Evolutionary conservation across 2,888 invertebrate genomes (phyloP).

Genomic region (Smittia aterrima): DNA sequence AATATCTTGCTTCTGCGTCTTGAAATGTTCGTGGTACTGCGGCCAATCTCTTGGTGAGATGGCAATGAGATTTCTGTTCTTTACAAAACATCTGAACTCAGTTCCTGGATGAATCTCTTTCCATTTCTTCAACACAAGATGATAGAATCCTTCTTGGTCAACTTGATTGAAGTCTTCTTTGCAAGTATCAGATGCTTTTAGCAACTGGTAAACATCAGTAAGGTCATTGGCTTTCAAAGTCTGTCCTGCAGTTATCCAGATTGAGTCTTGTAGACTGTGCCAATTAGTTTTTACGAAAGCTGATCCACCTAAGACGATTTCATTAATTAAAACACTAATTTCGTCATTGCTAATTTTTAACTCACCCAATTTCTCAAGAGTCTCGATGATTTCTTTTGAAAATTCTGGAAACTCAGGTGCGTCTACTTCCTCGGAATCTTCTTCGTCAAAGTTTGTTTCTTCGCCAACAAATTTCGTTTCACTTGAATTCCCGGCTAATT

Average conservation of each 20-base stretch:
- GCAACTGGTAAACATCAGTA: constrained; percentile 44
- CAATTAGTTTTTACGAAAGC: constrained; percentile 45
- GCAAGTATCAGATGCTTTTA: constrained; percentile 44
- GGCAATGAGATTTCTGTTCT: constrained; percentile 43
- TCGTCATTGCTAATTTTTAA: background rate
- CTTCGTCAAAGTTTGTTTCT: constrained; percentile 41
- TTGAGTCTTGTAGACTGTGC: constrained; percentile 45
- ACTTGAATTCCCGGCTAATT: background rate
- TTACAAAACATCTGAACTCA: constrained; percentile 45
- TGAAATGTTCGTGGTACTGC: constrained; percentile 44
- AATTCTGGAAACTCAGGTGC: constrained; percentile 45
- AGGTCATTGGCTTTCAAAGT: constrained; percentile 44
- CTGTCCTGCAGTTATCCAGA: constrained; percentile 45
- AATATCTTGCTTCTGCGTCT: constrained; percentile 43
- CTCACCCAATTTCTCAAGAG: constrained; percentile 39
- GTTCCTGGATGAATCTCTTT: constrained; percentile 45
- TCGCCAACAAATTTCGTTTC: constrained; percentile 24
- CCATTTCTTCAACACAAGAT: constrained; percentile 44
- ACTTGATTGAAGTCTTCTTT: constrained; percentile 43
- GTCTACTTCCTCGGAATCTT: constrained; percentile 40
- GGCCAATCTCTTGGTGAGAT: constrained; percentile 46
- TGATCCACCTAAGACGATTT: constrained; percentile 12
- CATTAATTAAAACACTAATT: too few species aligned
- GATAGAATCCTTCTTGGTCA: constrained; percentile 11
- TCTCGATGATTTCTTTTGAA: constrained; percentile 41